These are phyloP conservation scores for Chromoteleia sp. DNA, from an alignment of 2,888 invertebrate species.

Conservation along the genomic window DNA sequence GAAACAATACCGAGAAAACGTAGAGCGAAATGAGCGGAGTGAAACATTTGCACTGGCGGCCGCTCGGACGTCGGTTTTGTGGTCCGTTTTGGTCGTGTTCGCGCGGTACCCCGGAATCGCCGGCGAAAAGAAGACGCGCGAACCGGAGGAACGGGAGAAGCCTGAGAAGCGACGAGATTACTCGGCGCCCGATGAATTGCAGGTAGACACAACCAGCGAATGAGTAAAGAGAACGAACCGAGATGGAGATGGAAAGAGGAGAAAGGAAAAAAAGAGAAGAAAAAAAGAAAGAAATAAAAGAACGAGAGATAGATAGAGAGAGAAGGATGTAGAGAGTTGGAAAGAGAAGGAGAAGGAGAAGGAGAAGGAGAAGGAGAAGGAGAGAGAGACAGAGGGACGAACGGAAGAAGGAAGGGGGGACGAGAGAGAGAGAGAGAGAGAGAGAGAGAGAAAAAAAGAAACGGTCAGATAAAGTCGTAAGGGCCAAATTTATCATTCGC, in stretches of 20 bases:
- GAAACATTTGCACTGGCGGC: constrained; percentile 43
- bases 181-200: constrained; percentile 64
- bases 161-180: constrained; percentile 67
- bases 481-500: constrained; percentile 57
- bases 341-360: not conserved
- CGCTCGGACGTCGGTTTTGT: constrained; percentile 59
- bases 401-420: not conserved
- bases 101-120: constrained; percentile 19
- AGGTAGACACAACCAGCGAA: constrained; percentile 64
- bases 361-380: not conserved
- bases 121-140: constrained; percentile 34
- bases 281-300: constrained; percentile 4
- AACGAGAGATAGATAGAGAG: not conserved
- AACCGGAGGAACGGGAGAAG: constrained; percentile 37
- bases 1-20: constrained; percentile 43
- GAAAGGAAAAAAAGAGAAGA: not conserved
- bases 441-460: not conserved
- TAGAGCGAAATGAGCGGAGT: constrained; percentile 36
- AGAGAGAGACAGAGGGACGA: constrained; percentile 7
- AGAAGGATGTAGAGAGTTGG: not conserved
- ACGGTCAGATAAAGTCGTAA: constrained; percentile 57
- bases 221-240: constrained; percentile 40
- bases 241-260: not conserved
- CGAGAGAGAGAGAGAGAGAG: not conserved
- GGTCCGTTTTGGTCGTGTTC: constrained; percentile 49